These are phyloP conservation scores for Hippocampus barbouri DNA, from an alignment of 2,113 vertebrate genomes.

Conservation along the genomic window DNA sequence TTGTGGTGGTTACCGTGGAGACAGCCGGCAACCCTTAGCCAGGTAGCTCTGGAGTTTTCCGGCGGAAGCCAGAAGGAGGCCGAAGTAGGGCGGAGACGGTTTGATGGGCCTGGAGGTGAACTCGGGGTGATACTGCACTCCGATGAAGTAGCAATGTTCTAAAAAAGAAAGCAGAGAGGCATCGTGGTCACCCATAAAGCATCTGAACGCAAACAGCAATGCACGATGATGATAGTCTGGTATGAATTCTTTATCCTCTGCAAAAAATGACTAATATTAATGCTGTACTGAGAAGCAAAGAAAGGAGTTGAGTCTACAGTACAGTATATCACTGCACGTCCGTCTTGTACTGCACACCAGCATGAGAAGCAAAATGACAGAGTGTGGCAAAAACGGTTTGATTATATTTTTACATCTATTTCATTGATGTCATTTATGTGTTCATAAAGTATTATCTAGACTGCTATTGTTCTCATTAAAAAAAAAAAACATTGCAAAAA, in stretches of 20 bases:
- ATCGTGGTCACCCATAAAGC: neutral
- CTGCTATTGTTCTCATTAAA: too few relatives aligned
- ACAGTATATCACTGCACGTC: too few relatives aligned
- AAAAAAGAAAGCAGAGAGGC: slow-evolving; percentile 17
- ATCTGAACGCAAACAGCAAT: neutral
- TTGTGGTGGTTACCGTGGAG: slow-evolving; percentile 76
- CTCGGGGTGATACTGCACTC: slow-evolving; percentile 94
- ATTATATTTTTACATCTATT: too few relatives aligned
- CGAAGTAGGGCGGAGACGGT: slow-evolving; percentile 91
- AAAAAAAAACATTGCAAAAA: too few relatives aligned
- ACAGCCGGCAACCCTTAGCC: slow-evolving; percentile 86
- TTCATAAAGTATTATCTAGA: too few relatives aligned
- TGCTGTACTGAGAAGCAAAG: neutral
- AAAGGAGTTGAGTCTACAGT: too few relatives aligned
- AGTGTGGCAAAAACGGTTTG: too few relatives aligned
- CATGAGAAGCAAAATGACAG: too few relatives aligned
- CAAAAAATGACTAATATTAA: neutral
- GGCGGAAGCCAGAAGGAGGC: slow-evolving; percentile 85
- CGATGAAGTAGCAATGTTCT: slow-evolving; percentile 95
- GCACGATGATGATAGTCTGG: too few relatives aligned
- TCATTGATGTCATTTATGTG: too few relatives aligned
- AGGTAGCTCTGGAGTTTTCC: slow-evolving; percentile 85
- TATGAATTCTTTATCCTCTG: neutral
- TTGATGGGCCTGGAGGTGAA: slow-evolving; percentile 96
- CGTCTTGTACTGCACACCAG: too few relatives aligned